Base-by-base conservation (phyloP, 2,888 invertebrate genomes). In the Chesias legatella region DNA sequence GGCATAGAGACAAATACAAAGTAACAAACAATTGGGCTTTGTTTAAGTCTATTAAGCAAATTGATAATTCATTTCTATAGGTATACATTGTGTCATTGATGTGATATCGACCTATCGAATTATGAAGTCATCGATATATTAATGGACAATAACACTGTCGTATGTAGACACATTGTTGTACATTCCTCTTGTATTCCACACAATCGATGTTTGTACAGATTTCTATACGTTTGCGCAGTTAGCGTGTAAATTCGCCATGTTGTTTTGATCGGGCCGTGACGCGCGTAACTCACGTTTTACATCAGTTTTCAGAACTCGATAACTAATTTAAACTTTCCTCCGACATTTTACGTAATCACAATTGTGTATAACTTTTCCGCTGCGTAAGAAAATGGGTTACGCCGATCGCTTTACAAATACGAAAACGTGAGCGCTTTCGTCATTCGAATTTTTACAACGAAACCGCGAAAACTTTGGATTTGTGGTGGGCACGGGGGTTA, bases 131-230 rank as follows among this genome's bases (percentile, higher is more conserved):
- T 75, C 75, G 70, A 53, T 66, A 58, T 58, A 59, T 66, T 61
- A 68, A 68, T 58, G 63, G 57, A 73, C 67, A 75, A 73, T 68
- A 67, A 36, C 58, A 55, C 54, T 71, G 76, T 73, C 76, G 72
- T 69, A 72, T 69, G 57, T 62, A 63, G 55, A 60, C 54, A 62
- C 68, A 68, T 68, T 70, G 63, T 68, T 67, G 61, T 70, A 73
- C 66, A 74, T 67, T 66, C 68, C 67, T 58, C 57, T 65, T 77
- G 71, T 77, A 76, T 71, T 76, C 61, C 53, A 49, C 53, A 67
- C 57, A 67, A 74, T 69, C 66, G 64, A 68, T 82, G 70, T 83
- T 86, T 83, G 67, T 69, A 74, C 79, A 83, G 79, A 77, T 80
- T 81, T 76, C 60, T 53, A 54, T 61, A 67, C 62, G 67, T 73